A percentile compares a stretch with the other conserved stretches of the same genome.
phyloP scores from a whole-genome alignment of 1,140 invertebrate genomes.

The Sminthurinus signatus region DNA sequence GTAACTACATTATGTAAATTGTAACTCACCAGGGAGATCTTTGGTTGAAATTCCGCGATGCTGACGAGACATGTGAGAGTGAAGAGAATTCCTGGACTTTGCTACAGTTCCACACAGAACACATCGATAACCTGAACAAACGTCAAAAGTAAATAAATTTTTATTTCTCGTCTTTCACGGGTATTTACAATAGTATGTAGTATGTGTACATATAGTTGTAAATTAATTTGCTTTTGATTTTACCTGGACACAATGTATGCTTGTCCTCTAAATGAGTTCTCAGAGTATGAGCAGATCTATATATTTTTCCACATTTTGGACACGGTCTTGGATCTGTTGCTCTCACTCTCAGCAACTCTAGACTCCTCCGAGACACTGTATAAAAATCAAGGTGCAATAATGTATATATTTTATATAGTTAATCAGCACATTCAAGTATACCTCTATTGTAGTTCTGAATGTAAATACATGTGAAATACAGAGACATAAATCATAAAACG shows the following conservation, averaged over 20 bases:
- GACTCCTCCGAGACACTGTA: constrained; percentile 12
- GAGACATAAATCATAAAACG: background rate
- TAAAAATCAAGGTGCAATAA: background rate
- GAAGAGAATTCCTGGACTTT: constrained; percentile 80
- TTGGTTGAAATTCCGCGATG: constrained; percentile 86
- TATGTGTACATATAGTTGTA: too few species aligned
- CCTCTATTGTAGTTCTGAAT: too few species aligned
- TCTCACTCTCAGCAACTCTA: constrained; percentile 56
- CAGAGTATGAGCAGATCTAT: constrained; percentile 79
- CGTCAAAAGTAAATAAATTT: too few species aligned
- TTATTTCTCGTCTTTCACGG: too few species aligned
- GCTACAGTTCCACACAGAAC: constrained; percentile 85
- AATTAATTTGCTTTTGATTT: too few species aligned
- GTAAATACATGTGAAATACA: too few species aligned
- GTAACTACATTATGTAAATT: too few species aligned
- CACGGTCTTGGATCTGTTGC: constrained; percentile 85
- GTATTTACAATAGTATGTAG: too few species aligned
- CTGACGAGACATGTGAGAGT: constrained; percentile 87
- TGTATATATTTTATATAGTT: background rate
- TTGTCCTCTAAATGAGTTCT: constrained; percentile 86
- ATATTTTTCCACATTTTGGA: constrained; percentile 88
- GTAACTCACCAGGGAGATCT: constrained; percentile 80
- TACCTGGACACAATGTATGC: constrained; percentile 83
- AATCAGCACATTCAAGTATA: background rate
- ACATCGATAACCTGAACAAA: constrained; percentile 62